Evolutionary conservation across 1,140 invertebrate species (phyloP).

Genomic region (Procambarus virginalis): DNA sequence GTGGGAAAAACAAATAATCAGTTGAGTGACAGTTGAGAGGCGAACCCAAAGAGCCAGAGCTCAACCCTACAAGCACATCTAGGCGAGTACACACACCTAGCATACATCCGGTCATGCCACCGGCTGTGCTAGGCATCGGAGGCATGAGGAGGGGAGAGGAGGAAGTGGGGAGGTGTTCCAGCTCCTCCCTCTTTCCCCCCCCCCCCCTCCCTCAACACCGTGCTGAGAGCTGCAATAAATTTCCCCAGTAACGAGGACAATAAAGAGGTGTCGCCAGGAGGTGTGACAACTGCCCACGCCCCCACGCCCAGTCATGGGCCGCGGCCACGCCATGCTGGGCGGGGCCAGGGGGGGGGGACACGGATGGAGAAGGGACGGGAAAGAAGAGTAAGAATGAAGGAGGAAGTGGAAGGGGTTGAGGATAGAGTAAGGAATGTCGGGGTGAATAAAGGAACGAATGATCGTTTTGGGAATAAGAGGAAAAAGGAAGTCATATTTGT

Average conservation of each 20-base stretch:
- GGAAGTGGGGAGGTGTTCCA: too few species aligned
- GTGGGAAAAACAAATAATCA: too few species aligned
- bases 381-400: neutral
- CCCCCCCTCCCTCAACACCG: neutral
- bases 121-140: too few species aligned
- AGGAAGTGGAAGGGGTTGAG: too few species aligned
- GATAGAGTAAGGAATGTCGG: too few species aligned
- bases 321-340: neutral
- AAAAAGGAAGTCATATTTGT: neutral
- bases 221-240: slow-evolving; percentile 33
- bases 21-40: too few species aligned
- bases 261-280: slow-evolving; percentile 47
- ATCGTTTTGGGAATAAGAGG: neutral
- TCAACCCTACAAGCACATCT: too few species aligned
- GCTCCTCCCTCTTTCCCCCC: too few species aligned
- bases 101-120: too few species aligned
- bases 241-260: slow-evolving; percentile 40
- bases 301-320: slow-evolving; percentile 17
- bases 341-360: neutral
- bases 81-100: too few species aligned
- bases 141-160: too few species aligned
- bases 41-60: too few species aligned
- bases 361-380: neutral
- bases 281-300: slow-evolving; percentile 37
- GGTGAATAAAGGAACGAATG: neutral